These are phyloP conservation scores for Lasiommata megera DNA, from an alignment of 2,888 invertebrate species.

Conservation along the genomic window DNA sequence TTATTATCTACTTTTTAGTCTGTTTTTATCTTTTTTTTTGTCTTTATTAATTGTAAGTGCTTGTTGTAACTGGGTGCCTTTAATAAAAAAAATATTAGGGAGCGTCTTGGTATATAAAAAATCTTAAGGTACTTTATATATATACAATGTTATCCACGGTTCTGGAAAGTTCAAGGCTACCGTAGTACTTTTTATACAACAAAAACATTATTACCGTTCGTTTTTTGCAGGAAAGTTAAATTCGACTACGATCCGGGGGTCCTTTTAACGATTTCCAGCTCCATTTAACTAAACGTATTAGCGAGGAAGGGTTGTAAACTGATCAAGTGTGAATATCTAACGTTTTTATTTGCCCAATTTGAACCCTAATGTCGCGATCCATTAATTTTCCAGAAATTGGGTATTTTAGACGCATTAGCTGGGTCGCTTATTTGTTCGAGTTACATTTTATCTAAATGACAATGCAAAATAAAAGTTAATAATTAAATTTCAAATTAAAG, in stretches of 20 bases:
- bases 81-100: too few species aligned
- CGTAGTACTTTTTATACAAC: background rate
- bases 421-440: conserved; percentile 14
- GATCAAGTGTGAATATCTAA: conserved; percentile 73
- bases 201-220: conserved; percentile 3
- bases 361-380: conserved; percentile 30
- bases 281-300: conserved; percentile 74
- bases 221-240: conserved; percentile 39
- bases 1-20: too few species aligned
- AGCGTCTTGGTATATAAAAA: too few species aligned
- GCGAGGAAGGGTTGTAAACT: conserved; percentile 62
- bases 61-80: too few species aligned
- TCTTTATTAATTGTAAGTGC: too few species aligned
- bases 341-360: conserved; percentile 67
- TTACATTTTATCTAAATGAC: background rate
- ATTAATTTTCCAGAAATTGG: conserved; percentile 33
- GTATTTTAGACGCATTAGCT: conserved; percentile 12
- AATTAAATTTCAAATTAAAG: too few species aligned
- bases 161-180: too few species aligned
- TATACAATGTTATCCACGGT: too few species aligned
- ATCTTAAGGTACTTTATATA: too few species aligned
- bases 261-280: conserved; percentile 62
- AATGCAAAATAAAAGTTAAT: background rate
- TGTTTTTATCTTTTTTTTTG: too few species aligned
- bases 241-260: conserved; percentile 40